phyloP scores from a whole-genome alignment of 2,113 vertebrate genomes.

The Sinocyclocheilus anshuiensis region DNA sequence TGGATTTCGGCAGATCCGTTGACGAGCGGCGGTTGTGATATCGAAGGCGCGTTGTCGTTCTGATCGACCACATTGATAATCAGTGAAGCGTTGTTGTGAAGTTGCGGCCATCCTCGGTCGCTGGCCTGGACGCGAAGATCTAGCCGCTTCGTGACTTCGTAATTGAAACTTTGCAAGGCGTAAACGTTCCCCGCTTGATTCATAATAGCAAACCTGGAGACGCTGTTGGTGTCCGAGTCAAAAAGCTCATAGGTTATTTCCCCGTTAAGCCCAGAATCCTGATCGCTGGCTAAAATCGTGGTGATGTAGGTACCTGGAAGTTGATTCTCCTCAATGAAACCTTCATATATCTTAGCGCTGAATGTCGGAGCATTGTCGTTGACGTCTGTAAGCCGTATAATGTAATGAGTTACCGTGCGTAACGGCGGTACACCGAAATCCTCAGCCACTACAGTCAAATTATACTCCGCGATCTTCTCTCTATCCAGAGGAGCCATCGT shows the following conservation, averaged over 20 bases:
- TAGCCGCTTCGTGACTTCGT: slow-evolving; percentile 86
- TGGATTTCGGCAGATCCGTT: slow-evolving; percentile 87
- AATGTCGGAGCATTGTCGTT: slow-evolving; percentile 92
- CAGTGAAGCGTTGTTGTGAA: slow-evolving; percentile 86
- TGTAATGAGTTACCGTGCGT: slow-evolving; percentile 83
- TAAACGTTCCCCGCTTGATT: slow-evolving; percentile 90
- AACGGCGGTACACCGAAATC: slow-evolving; percentile 87
- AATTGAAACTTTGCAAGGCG: slow-evolving; percentile 91
- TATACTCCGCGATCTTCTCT: slow-evolving; percentile 88
- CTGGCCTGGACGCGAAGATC: slow-evolving; percentile 88
- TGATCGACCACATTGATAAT: slow-evolving; percentile 89
- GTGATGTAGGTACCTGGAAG: slow-evolving; percentile 86
- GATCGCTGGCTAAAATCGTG: slow-evolving; percentile 82
- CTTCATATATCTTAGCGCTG: slow-evolving; percentile 80
- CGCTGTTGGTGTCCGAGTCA: slow-evolving; percentile 78
- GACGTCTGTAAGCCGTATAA: slow-evolving; percentile 85
- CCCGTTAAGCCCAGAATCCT: slow-evolving; percentile 85
- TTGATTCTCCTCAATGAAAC: slow-evolving; percentile 87
- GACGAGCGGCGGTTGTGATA: slow-evolving; percentile 81
- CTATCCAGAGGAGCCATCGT: slow-evolving; percentile 84
- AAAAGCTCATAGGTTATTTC: slow-evolving; percentile 86
- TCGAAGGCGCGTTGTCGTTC: slow-evolving; percentile 89
- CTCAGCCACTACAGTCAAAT: slow-evolving; percentile 91
- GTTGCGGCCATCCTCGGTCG: slow-evolving; percentile 88
- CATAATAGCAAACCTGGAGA: slow-evolving; percentile 90